Base-by-base conservation (phyloP, 23 tunicate genomes). In the Styela clava region DNA sequence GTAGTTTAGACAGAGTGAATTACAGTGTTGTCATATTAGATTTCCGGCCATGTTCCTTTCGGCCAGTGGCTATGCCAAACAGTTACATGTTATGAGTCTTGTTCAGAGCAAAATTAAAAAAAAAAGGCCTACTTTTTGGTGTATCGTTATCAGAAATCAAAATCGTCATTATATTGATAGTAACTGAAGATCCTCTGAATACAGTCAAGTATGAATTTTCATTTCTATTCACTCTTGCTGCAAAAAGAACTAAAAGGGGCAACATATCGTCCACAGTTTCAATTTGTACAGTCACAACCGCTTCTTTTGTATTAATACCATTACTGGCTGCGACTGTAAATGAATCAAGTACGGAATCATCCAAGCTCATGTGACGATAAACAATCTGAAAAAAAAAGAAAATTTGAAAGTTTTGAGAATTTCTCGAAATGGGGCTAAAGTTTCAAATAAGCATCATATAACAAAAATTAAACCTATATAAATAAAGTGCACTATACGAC, bases 301-400 rank as follows among this genome's bases (percentile, higher is more conserved):
- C 97, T 79, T 91, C 97, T 65, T 73, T 79, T 61, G 67, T 74
- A 36, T 79, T 79, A 0, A 86, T 33, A 1, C 91, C 91, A 61
- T 86, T 91, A 51, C 83, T 67, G 16, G 86, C 97, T 31, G 37
- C 26, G 1, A 86, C 87, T 3, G 71, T 78, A 31, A 91, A 83
- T 21, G 83, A 35, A 61, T 91, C 97, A 21, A 83, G 62, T 3
- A 85, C 71, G 3, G 88, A 73, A 56, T 86, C 97, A 1, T 51
- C 85, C 51, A 83, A 83, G 85, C 88, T 91, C 22, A 82, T 83
- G 63, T 91, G 97, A 61, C 62, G 61, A 82, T 91, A 91, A 2
- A 86, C 69, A 32, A 91, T 84, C 97, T 91, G 52, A 65, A 64
- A 62, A 63, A 24, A 62, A 65, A 33, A 74, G 23, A 78, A 30